A percentile compares a stretch with the other conserved stretches of the same genome.
Conservation (phyloP, 2,888 invertebrate species). For the Timema cristinae region DNA sequence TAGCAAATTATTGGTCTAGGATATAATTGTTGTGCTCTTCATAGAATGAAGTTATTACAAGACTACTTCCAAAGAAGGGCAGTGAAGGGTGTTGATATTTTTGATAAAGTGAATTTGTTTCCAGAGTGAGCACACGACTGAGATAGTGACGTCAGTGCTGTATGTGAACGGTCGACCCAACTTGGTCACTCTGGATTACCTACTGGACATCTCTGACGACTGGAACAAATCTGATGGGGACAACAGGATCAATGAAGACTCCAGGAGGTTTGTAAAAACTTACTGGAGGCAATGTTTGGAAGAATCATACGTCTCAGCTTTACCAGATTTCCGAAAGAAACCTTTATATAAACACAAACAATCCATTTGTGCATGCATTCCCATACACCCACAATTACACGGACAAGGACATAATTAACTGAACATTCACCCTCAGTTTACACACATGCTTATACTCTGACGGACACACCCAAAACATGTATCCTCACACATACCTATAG, state of each 20-base stretch:
- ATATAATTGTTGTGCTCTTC: too few species aligned
- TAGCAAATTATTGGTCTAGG: too few species aligned
- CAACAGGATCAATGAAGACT: not conserved
- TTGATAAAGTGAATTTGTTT: constrained; percentile 28
- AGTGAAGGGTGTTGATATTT: not conserved
- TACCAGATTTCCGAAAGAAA: too few species aligned
- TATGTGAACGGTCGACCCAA: constrained; percentile 72
- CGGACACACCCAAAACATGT: too few species aligned
- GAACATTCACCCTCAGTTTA: too few species aligned
- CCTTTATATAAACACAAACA: too few species aligned
- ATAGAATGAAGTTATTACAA: too few species aligned
- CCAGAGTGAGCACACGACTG: constrained; percentile 74
- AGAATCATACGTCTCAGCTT: not conserved
- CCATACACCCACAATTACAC: too few species aligned
- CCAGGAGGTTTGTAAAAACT: not conserved
- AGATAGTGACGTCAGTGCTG: constrained; percentile 80
- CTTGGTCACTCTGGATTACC: constrained; percentile 78
- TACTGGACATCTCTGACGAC: constrained; percentile 54
- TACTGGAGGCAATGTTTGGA: not conserved
- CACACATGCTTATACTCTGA: too few species aligned
- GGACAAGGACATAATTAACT: too few species aligned
- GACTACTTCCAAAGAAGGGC: not conserved
- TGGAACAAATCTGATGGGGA: not conserved
- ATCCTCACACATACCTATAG: too few species aligned
- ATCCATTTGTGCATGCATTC: too few species aligned